These are phyloP conservation scores for Athrips mouffetella DNA, from an alignment of 2,888 invertebrate genomes.

Conservation along the genomic window DNA sequence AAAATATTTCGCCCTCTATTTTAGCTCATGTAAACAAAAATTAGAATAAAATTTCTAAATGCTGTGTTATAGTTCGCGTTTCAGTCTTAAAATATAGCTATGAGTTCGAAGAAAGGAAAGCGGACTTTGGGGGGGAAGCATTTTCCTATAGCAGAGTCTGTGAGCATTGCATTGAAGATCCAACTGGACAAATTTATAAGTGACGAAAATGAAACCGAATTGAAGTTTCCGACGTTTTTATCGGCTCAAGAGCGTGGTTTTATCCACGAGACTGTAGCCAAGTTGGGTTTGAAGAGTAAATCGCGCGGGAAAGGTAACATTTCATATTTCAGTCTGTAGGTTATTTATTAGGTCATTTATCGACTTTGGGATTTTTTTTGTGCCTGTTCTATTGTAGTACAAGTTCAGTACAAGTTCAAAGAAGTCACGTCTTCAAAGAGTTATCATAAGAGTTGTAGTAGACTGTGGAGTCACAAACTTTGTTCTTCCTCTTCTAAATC, in stretches of 20 bases:
- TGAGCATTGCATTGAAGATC: conserved; percentile 70
- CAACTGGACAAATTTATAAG: conserved; percentile 67
- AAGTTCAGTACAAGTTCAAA: neutral
- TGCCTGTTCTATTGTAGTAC: neutral
- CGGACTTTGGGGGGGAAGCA: conserved; percentile 61
- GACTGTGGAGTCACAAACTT: too few species aligned
- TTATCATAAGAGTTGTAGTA: too few species aligned
- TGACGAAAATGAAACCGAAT: conserved; percentile 70
- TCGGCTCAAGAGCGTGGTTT: conserved; percentile 88
- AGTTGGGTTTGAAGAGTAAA: conserved; percentile 86
- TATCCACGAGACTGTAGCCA: conserved; percentile 84
- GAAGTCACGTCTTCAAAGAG: too few species aligned
- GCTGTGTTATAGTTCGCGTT: neutral
- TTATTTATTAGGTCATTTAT: neutral
- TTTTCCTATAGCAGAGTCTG: conserved; percentile 71
- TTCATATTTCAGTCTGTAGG: too few species aligned
- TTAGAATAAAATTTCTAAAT: conserved; percentile 9
- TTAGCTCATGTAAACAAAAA: conserved; percentile 29
- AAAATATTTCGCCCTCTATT: conserved; percentile 5
- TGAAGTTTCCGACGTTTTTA: conserved; percentile 84
- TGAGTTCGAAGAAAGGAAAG: conserved; percentile 68
- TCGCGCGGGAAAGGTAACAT: conserved; percentile 86
- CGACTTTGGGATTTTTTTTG: neutral
- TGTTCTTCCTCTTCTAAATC: too few species aligned
- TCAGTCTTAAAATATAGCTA: conserved; percentile 23